Conservation (phyloP, 2,113 vertebrate species). For the Panurus biarmicus region DNA sequence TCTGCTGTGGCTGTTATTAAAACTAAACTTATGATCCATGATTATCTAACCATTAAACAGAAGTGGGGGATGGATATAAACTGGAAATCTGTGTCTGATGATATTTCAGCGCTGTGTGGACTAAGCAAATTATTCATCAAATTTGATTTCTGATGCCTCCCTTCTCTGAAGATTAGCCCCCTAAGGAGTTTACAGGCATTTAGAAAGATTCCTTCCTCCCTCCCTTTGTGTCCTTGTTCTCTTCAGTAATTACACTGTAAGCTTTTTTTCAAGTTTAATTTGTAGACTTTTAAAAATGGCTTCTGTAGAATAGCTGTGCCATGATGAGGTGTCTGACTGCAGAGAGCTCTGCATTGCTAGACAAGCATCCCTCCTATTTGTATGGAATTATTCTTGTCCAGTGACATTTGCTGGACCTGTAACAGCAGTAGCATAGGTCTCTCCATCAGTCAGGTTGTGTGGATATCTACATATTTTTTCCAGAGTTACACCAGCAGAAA, state of each 20-base stretch:
- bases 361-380: not conserved
- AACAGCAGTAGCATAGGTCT: not conserved
- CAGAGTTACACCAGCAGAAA: not conserved
- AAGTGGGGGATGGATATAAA: conserved; percentile 40
- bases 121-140: conserved; percentile 52
- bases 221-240: not conserved
- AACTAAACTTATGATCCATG: conserved; percentile 64
- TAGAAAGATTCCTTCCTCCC: not conserved
- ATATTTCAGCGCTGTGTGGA: not conserved
- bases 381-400: not conserved
- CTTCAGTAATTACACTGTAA: not conserved
- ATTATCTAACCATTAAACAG: conserved; percentile 62
- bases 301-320: not conserved
- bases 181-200: conserved; percentile 13
- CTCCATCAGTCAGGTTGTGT: not conserved
- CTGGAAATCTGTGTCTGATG: conserved; percentile 28
- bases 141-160: conserved; percentile 53
- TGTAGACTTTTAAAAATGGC: not conserved
- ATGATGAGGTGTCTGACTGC: not conserved
- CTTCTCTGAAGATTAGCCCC: conserved; percentile 18
- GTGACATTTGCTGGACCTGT: not conserved
- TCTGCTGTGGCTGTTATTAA: conserved; percentile 58
- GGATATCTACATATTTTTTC: not conserved
- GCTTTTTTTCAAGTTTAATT: conserved; percentile 7
- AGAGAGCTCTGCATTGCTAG: not conserved